phyloP scores from a whole-genome alignment of 2,888 invertebrate species.

The Cepaea hortensis region DNA sequence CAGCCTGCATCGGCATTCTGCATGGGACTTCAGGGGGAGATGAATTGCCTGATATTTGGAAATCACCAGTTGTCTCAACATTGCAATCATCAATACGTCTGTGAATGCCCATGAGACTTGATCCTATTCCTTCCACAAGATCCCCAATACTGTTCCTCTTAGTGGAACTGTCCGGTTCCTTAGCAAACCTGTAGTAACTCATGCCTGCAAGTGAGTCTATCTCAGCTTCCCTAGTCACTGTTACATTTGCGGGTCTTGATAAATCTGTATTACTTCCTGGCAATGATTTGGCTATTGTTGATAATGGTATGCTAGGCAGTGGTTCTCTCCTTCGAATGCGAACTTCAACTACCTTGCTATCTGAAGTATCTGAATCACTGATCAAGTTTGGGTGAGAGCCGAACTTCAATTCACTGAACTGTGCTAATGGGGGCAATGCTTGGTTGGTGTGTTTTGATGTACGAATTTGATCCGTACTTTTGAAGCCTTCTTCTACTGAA shows the following conservation, averaged over 20 bases:
- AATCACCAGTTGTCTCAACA: not conserved
- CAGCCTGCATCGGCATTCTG: not conserved
- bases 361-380: no score
- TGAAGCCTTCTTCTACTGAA: not conserved
- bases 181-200: slow-evolving; percentile 5
- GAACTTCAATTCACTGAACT: not conserved
- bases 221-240: not conserved
- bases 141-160: slow-evolving; percentile 15
- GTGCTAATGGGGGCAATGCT: not conserved
- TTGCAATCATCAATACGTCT: not conserved
- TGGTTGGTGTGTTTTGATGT: not conserved
- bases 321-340: no score
- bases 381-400: not conserved
- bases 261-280: not conserved
- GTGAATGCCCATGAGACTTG: not conserved
- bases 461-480: not conserved
- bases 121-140: slow-evolving; percentile 1
- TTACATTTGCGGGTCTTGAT: not conserved
- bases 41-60: not conserved
- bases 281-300: not conserved
- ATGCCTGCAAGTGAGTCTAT: not conserved
- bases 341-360: no score
- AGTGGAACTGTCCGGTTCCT: not conserved
- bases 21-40: not conserved
- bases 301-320: no score